A percentile compares a stretch with the other conserved stretches of the same genome.
phyloP scores from a whole-genome alignment of 2,797 vertebrate species.

The Myotis vivesi region DNA sequence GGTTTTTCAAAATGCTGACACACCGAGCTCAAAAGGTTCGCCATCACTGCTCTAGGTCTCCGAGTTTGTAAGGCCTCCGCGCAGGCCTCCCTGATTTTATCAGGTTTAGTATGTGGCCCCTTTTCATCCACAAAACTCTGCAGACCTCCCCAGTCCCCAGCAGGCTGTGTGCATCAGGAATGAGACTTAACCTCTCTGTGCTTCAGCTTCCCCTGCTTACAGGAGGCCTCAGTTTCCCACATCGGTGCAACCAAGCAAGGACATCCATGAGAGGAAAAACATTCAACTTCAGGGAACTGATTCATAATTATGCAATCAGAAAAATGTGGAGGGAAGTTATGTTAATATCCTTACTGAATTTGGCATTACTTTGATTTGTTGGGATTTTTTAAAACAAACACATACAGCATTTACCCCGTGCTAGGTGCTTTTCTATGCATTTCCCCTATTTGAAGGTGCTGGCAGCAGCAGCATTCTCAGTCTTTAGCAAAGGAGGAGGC shows the following conservation, averaged over 20 bases:
- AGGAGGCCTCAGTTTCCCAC: not conserved
- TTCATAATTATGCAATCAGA: not conserved
- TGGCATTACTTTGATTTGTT: not conserved
- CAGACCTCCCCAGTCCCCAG: not conserved
- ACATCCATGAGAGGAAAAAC: not conserved
- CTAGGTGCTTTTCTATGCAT: not conserved
- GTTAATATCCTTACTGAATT: not conserved
- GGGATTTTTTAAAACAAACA: not conserved
- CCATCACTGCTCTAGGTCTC: not conserved
- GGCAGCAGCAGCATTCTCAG: rapidly evolving
- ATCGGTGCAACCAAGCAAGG: not conserved
- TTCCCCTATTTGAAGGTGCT: not conserved
- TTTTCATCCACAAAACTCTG: not conserved
- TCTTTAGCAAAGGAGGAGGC: not conserved
- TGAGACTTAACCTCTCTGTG: not conserved
- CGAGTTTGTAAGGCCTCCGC: not conserved
- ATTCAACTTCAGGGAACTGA: not conserved
- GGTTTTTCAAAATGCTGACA: no score
- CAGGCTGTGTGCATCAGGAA: not conserved
- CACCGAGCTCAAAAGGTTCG: no score
- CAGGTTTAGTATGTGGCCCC: not conserved
- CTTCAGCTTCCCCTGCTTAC: not conserved
- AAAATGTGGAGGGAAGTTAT: not conserved
- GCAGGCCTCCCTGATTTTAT: not conserved
- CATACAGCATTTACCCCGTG: not conserved